Evolutionary conservation across 2,113 vertebrate genomes (phyloP), one percentile per base, ranked within the genome.

Genomic region (Ia io): DNA sequence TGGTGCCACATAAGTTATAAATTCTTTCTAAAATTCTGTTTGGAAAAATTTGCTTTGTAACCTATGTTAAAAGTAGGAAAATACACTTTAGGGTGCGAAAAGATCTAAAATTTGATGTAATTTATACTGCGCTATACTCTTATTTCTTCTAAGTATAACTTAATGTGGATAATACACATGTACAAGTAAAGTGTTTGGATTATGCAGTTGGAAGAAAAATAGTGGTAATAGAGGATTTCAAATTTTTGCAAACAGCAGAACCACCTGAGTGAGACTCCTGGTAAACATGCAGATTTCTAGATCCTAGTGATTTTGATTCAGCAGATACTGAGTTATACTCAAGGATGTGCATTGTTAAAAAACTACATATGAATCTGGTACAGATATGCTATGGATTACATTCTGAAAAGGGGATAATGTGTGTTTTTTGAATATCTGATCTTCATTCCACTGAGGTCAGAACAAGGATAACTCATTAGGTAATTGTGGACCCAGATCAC

Each of bases 31-130:
- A 95, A 90, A 53, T 90, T 83, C 6, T 86, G 59, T 90, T 97
- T 87, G 86, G 93, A 94, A 97, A 88, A 44, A 20, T 47, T 7
- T 89, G n/a, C 0, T 56, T 97, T 97, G 96, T 95, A 96, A 94
- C 42, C 23, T 96, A 17, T 47, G 61, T 71, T 82, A 85, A 93
- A 91, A 49, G 87, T 74, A 86, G 86, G 82, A 86, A 85, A 59
- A 40, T 7, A 7, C 18, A 82, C 28, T 56, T 1, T 80, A 84
- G 51, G 84, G 12, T 22, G 14, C 65, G 49, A 42, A 73, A 87
- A 49, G 61, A 16, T 93, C 30, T n/a, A 40, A 89, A 47, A 82
- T 97, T 76, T 90, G 76, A 6, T 94, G 14, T 17, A 88, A 84
- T 18, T 90, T 88, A 79, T 80, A 79, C 6, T 91, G 4, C 4